Base-by-base conservation (phyloP, 2,888 invertebrate genomes). In the Pteria penguin region DNA sequence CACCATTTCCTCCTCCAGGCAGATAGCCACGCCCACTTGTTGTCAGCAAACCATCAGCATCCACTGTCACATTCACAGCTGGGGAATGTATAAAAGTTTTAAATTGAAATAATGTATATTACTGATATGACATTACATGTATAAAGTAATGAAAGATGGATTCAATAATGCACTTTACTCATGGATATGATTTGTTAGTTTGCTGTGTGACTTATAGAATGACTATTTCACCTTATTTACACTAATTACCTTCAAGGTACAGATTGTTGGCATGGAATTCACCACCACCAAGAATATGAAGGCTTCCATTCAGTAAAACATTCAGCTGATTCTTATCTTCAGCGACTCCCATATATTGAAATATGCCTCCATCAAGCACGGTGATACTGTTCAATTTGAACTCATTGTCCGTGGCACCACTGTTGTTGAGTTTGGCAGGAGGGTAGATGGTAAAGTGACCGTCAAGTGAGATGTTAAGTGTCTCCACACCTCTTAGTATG, bases 21-120 rank as follows among this genome's bases (percentile, higher is more conserved):
- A 14, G 57, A 66, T 71, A 84, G 2, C 87, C 87, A 18, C 81
- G 76, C 2, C 81, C 75, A n/a, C 33, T 76, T 5, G 85, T 80
- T 67, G 81, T 79, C 22, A 88, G 78, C 1, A 83, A 54, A n/a
- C 84, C 88, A n/a, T 86, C 86, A 1, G 84, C 76, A 45, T 88
- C 87, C 29, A 88, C 67, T 5, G 82, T 85, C 58, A 88, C 82
- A 75, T 87, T 85, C 4, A 75, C 76, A 68, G 86, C 88, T 88
- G 80, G n/a, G 79, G 82, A 11, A 26, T 2, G 32, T 57, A n/a
- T 22, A 5, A 31, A 14, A 29, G n/a, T n/a, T n/a, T n/a, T n/a
- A n/a, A n/a, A n/a, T n/a, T n/a, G n/a, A n/a, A n/a, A n/a, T n/a
- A n/a, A n/a, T n/a, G n/a, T n/a, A n/a, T n/a, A n/a, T n/a, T n/a